A percentile compares a stretch with the other conserved stretches of the same genome.
These are phyloP conservation scores for Resseliella maxima DNA, from an alignment of 2,888 invertebrate species.

Conservation along the genomic window DNA sequence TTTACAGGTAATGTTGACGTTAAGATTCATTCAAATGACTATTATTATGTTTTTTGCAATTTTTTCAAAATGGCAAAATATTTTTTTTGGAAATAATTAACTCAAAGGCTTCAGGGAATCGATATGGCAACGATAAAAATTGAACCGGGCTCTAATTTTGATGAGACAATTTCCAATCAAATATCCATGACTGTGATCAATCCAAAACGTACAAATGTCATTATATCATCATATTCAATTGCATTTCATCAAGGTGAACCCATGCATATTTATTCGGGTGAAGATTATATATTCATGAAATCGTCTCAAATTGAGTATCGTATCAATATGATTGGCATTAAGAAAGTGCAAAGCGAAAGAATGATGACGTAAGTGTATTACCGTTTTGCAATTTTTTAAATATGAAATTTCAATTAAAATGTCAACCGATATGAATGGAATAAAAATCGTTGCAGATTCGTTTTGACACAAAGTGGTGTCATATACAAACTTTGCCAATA, in stretches of 20 bases:
- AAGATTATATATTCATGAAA: conserved; percentile 42
- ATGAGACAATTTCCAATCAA: conserved; percentile 17
- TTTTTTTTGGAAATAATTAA: background rate
- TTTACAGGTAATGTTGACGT: conserved; percentile 44
- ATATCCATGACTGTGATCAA: background rate
- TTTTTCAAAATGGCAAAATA: background rate
- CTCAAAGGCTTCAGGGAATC: background rate
- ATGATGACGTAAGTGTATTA: background rate
- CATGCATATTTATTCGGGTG: background rate
- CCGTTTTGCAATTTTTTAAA: background rate
- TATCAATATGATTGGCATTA: background rate
- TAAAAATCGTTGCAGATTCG: background rate
- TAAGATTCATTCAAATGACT: background rate
- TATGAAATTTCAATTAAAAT: background rate
- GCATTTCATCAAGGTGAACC: background rate
- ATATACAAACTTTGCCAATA: conserved; percentile 65
- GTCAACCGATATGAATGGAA: too few relatives aligned
- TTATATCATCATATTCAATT: background rate
- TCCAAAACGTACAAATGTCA: background rate
- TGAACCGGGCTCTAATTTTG: background rate
- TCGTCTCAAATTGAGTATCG: background rate
- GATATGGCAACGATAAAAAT: background rate
- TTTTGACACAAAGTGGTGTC: conserved; percentile 60
- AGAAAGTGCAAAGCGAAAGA: conserved; percentile 10
- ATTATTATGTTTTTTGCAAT: too few relatives aligned